Evolutionary conservation across 2,888 invertebrate species (phyloP).

Genomic region (Dione vanillae): DNA sequence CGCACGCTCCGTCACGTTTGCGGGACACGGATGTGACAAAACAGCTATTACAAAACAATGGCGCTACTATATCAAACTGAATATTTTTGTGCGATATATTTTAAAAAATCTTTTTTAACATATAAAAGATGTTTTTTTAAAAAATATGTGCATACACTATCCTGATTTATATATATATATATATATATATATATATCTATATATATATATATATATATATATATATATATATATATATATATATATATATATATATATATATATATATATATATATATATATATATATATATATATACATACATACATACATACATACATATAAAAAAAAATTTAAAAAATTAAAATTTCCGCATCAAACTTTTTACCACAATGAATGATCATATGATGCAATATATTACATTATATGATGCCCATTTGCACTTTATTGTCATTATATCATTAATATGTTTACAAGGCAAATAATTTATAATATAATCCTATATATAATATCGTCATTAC

Average conservation of each 20-base stretch:
- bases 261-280: too few relatives aligned
- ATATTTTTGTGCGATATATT: not conserved
- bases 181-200: too few relatives aligned
- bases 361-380: not conserved
- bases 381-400: not conserved
- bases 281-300: too few relatives aligned
- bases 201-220: too few relatives aligned
- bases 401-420: not conserved
- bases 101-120: not conserved
- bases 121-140: too few relatives aligned
- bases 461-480: not conserved
- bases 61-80: slow-evolving; percentile 48
- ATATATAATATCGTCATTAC: not conserved
- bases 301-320: too few relatives aligned
- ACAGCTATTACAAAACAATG: slow-evolving; percentile 68
- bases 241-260: too few relatives aligned
- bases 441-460: not conserved
- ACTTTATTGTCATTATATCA: not conserved
- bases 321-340: too few relatives aligned
- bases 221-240: too few relatives aligned
- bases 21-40: slow-evolving; percentile 74
- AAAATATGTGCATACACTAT: too few relatives aligned
- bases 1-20: slow-evolving; percentile 72
- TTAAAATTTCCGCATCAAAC: not conserved
- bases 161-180: too few relatives aligned